Conservation (phyloP, 2,888 invertebrate species). For the Bugula neritina region DNA sequence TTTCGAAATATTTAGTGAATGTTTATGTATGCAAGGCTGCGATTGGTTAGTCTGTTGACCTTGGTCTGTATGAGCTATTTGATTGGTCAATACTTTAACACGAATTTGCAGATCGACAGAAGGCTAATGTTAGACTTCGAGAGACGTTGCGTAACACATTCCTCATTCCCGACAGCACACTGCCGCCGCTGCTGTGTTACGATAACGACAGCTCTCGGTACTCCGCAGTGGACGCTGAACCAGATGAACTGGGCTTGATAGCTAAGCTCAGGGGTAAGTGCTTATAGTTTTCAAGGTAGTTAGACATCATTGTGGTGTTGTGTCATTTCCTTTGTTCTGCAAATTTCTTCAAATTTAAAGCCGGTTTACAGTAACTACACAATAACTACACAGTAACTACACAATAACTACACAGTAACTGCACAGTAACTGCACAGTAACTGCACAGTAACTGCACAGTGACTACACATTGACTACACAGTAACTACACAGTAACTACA, state of each 20-base stretch:
- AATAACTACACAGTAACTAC: not conserved
- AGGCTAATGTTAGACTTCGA: slow-evolving; percentile 29
- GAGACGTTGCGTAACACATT: slow-evolving; percentile 35
- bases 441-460: not conserved
- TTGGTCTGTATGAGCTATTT: too few relatives aligned
- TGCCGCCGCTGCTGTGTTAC: slow-evolving; percentile 40
- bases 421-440: not conserved
- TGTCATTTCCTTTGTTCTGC: too few relatives aligned
- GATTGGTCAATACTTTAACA: too few relatives aligned
- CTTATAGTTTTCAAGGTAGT: not conserved
- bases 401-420: not conserved
- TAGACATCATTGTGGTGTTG: too few relatives aligned
- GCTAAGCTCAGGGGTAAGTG: slow-evolving; percentile 1
- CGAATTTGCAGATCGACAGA: slow-evolving; percentile 20
- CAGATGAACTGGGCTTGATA: slow-evolving; percentile 8
- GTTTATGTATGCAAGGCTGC: too few relatives aligned
- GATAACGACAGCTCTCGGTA: slow-evolving; percentile 2
- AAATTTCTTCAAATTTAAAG: too few relatives aligned
- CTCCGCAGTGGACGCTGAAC: slow-evolving; percentile 4
- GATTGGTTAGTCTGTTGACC: too few relatives aligned
- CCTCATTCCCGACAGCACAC: slow-evolving; percentile 44
- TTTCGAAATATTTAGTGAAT: too few relatives aligned
- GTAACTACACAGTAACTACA: not conserved
- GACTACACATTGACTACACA: not conserved
- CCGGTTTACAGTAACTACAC: not conserved